Evolutionary conservation across 2,888 invertebrate species (phyloP).

Genomic region (Trissoscelio sp.): DNA sequence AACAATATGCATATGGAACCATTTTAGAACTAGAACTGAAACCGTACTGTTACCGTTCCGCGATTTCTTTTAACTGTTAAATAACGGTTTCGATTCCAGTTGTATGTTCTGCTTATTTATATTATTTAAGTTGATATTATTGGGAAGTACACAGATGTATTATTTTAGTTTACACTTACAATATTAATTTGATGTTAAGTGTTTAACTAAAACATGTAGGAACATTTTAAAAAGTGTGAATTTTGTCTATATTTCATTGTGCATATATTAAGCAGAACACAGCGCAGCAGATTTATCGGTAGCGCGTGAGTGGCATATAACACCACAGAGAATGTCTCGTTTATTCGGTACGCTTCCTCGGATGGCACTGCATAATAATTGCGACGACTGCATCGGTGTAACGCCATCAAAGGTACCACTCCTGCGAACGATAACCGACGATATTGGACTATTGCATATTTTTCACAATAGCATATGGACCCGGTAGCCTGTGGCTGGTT

Average conservation of each 20-base stretch:
- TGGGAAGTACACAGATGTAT: no score
- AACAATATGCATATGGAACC: no score
- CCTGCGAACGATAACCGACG: slow-evolving; percentile 71
- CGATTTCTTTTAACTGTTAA: no score
- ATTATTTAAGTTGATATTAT: no score
- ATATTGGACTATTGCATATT: slow-evolving; percentile 80
- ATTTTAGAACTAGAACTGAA: no score
- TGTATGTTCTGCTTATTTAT: no score
- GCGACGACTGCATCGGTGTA: slow-evolving; percentile 58
- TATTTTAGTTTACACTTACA: no score
- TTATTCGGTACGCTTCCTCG: slow-evolving; percentile 66
- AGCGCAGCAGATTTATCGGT: slow-evolving; percentile 51
- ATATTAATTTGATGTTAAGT: no score
- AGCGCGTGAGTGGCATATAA: slow-evolving; percentile 60
- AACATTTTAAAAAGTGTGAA: slow-evolving; percentile 61
- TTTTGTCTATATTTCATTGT: slow-evolving; percentile 47
- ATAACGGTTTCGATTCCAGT: no score
- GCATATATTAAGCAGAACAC: slow-evolving; percentile 59
- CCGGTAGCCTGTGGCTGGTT: slow-evolving; percentile 67
- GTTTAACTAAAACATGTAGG: slow-evolving; percentile 9
- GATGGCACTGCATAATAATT: slow-evolving; percentile 68
- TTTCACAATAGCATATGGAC: slow-evolving; percentile 74
- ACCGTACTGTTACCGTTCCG: no score
- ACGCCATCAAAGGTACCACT: slow-evolving; percentile 58
- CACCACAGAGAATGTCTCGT: slow-evolving; percentile 57